Percentiles rank a stretch among this genome's conserved stretches.
Evolutionary conservation across 2,888 invertebrate genomes (phyloP).

Genomic region (Galerucella calmariensis): DNA sequence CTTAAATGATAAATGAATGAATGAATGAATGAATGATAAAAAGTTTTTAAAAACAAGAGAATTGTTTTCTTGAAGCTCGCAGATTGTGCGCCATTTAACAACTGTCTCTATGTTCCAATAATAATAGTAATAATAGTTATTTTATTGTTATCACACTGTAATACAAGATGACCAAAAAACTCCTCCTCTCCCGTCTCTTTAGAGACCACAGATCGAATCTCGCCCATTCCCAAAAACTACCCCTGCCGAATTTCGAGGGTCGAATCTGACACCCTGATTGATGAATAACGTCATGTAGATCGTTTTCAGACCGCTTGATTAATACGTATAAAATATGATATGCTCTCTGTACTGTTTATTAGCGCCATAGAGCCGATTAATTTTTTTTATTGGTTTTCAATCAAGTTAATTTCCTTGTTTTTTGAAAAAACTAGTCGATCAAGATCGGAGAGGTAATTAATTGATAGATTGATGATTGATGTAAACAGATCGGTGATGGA

Average conservation of each 20-base stretch:
- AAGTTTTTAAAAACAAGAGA: no score
- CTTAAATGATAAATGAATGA: no score
- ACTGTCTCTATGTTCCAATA: no score
- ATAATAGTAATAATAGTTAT: neutral
- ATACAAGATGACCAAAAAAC: neutral
- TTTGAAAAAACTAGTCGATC: neutral
- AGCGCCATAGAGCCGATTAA: constrained; percentile 7
- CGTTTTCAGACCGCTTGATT: constrained; percentile 21
- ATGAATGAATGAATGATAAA: no score
- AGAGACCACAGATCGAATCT: constrained; percentile 13
- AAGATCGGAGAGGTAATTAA: neutral
- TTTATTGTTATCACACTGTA: neutral
- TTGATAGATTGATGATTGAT: no score
- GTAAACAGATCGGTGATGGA: no score
- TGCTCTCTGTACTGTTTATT: constrained; percentile 15
- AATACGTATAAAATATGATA: constrained; percentile 34
- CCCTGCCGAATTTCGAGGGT: neutral
- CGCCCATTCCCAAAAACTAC: neutral
- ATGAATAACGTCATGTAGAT: constrained; percentile 30
- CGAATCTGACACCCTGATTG: constrained; percentile 31
- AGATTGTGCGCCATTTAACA: no score
- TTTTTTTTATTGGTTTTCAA: constrained; percentile 4
- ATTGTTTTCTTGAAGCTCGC: no score
- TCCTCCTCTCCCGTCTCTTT: neutral
- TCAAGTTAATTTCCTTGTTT: neutral